Conservation (phyloP, 2,113 vertebrate genomes). For the Macrotus californicus region DNA sequence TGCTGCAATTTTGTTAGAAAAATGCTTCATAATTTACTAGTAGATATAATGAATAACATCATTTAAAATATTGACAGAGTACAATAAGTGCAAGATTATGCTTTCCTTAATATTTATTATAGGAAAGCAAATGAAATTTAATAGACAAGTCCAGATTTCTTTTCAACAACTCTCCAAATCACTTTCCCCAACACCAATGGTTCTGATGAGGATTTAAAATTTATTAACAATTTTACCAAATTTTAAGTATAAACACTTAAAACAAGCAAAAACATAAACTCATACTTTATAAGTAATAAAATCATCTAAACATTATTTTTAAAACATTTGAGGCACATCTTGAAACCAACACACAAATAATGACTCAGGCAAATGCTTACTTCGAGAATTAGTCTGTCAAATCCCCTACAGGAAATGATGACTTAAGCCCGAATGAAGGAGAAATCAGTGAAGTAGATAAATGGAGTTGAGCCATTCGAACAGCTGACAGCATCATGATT, state of each 20-base stretch:
- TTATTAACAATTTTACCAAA: not conserved
- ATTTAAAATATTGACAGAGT: not conserved
- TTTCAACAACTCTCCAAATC: not conserved
- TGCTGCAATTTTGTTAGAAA: not conserved
- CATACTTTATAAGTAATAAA: not conserved
- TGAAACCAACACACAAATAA: constrained; percentile 42
- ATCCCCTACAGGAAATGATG: constrained; percentile 11
- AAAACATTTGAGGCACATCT: not conserved
- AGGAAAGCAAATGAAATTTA: not conserved
- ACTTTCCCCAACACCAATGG: not conserved
- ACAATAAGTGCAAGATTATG: not conserved
- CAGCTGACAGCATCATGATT: constrained; percentile 54
- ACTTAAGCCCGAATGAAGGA: constrained; percentile 26
- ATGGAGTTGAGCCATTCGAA: not conserved
- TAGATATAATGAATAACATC: not conserved
- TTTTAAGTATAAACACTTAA: not conserved
- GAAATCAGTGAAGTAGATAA: constrained; percentile 58
- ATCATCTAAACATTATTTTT: not conserved
- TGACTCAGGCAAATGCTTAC: constrained; percentile 17
- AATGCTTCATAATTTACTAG: not conserved
- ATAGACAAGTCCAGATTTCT: not conserved
- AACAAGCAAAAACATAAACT: not conserved
- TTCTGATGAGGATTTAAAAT: not conserved
- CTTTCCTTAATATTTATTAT: not conserved
- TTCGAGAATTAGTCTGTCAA: constrained; percentile 59